Evolutionary conservation across 1,140 invertebrate genomes (phyloP), one percentile per base, ranked within the genome.

Genomic region (Procambarus clarkii): DNA sequence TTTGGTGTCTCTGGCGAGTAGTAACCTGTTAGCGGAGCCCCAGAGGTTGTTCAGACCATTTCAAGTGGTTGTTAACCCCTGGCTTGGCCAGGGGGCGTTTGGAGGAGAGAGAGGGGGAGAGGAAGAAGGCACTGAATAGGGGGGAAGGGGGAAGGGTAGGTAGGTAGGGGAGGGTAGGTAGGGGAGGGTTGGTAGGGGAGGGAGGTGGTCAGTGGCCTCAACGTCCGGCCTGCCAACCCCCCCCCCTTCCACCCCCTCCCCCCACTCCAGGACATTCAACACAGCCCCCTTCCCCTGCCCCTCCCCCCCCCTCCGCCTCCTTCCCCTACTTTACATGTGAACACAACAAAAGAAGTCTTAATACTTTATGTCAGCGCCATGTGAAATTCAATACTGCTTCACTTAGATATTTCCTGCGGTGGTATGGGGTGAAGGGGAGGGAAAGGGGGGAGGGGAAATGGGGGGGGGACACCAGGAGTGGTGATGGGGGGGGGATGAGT

Each of bases 351-450:
- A 86, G 83, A 86, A 86, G 76, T 86, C 83, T 86, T 86, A 71
- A 71, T 76, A 86, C 71, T 86, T 86, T 86, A 69, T 76, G 83
- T 86, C 83, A 86, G 64, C 48, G 69, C 71, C 83, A 74, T 76
- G 83, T 86, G 83, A 86, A 48, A 86, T 86, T 86, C 83, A 86
- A 86, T 86, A 86, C 76, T 76, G 69, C 71, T 46, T 86, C 83
- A 71, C 71, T 71, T 84, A 71, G 83, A 71, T 50, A 48, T 64
- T 86, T 71, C 44, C 83, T 58, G 60, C 45, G 24, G 69, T 18
- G 54, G 82, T 13, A 15, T 5, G n/a, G 44, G 64, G 4, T 21
- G 45, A 34, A 5, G 69, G 69, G 69, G 69, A 8, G 69, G n/a
- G 69, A n/a, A 34, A n/a, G n/a, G 69, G n/a, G 18, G 69, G 69